phyloP scores from a whole-genome alignment of 2,888 invertebrate species.

The Tethea ocularis region DNA sequence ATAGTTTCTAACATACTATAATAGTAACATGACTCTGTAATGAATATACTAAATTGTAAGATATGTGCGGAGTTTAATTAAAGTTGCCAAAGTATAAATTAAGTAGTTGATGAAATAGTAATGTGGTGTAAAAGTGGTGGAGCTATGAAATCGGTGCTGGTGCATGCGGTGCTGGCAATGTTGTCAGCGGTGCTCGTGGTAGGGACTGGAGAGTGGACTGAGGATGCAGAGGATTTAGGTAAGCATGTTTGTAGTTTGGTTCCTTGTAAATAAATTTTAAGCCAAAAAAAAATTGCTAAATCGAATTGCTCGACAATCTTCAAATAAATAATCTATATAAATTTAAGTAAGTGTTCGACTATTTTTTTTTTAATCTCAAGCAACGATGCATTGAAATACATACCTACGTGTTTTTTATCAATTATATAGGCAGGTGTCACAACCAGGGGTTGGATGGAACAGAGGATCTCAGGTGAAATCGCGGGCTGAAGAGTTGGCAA shows the following conservation, averaged over 20 bases:
- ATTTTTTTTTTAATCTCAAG: no score
- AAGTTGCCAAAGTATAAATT: conserved; percentile 37
- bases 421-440: no score
- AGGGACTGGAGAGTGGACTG: conserved; percentile 78
- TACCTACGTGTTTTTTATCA: no score
- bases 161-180: conserved; percentile 49
- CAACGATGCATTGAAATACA: no score
- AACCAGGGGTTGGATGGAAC: no score
- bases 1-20: background rate
- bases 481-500: no score
- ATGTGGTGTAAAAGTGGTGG: conserved; percentile 37
- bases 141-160: conserved; percentile 50
- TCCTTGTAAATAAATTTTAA: no score
- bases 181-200: conserved; percentile 56
- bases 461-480: no score
- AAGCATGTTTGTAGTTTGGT: conserved; percentile 34
- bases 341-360: no score
- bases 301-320: no score
- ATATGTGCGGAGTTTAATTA: conserved; percentile 8
- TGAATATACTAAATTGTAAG: background rate
- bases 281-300: no score
- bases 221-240: conserved; percentile 79
- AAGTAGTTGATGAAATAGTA: conserved; percentile 28
- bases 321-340: no score
- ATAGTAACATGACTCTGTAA: background rate